Evolutionary conservation across 2,797 vertebrate genomes (phyloP).

Genomic region (Eulemur mongoz): DNA sequence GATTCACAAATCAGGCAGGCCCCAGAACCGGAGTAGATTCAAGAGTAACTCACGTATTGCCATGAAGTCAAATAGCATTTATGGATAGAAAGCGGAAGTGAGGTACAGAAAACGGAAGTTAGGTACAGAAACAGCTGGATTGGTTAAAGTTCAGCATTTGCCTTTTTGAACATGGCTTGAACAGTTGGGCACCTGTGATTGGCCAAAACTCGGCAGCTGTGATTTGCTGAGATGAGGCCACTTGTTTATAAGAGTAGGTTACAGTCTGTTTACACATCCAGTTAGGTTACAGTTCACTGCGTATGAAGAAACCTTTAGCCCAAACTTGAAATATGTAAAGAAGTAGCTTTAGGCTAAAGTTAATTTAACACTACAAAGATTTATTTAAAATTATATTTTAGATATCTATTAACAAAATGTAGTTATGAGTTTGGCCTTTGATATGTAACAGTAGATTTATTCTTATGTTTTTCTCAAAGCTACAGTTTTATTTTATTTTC

Average conservation of each 20-base stretch:
- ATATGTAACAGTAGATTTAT: conserved; percentile 11
- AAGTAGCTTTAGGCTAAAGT: not conserved
- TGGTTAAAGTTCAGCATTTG: not conserved
- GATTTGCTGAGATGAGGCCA: not conserved
- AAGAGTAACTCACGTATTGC: not conserved
- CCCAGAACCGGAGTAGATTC: not conserved
- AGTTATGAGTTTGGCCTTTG: conserved; percentile 17
- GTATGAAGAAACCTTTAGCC: not conserved
- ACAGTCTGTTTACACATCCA: not conserved
- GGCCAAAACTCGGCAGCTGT: not conserved
- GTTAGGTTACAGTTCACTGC: not conserved
- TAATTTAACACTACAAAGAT: not conserved
- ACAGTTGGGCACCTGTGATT: not conserved
- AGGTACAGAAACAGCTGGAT: not conserved
- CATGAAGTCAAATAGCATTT: not conserved
- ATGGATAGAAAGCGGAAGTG: not conserved
- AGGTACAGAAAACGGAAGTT: not conserved
- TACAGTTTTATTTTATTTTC: conserved; percentile 39
- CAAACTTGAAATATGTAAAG: not conserved
- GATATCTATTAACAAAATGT: not conserved
- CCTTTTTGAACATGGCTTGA: not conserved
- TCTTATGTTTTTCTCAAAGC: not conserved
- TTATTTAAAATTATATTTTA: conserved; percentile 64
- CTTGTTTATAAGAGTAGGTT: not conserved
- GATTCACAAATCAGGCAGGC: not conserved